Evolutionary conservation across 2,797 vertebrate species (phyloP), one percentile per base, ranked within the genome.

Genomic region (Coreius guichenoti): DNA sequence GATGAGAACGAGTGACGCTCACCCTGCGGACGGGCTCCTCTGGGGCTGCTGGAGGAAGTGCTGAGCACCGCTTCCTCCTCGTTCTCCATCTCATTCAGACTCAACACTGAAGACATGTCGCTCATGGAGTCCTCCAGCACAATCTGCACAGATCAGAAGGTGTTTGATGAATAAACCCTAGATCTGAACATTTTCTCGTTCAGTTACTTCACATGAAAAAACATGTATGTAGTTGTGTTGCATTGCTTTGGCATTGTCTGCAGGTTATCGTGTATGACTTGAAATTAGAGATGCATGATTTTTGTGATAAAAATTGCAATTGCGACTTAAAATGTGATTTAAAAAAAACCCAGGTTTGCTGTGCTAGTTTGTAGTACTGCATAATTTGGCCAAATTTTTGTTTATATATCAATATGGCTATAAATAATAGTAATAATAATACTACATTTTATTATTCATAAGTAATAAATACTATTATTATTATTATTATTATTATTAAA

Each of bases 81-180:
- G 82, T 90, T 90, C 16, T 94, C 95, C 3, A 91, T 90, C 54
- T 93, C 93, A 85, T 90, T 93, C 58, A 73, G 80, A 36, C 92
- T 93, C 36, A 89, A 80, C 51, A 86, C 90, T 1, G 93, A 94
- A 39, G 93, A 90, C 80, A 90, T 92, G 87, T 92, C 93, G 90
- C 92, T 93, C 87, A 89, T 69, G 47, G 93, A 93, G 84, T 94
- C 91, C 8, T 88, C 74, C 51, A 89, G 17, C 70, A 88, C 88
- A 58, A 87, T 74, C 95, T 95, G 89, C 83, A 86, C 56, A 56
- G 13, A 82, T 81, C 21, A 16, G 8, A 36, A 74, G 26, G 2
- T 1, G 51, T 63, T 26, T 39, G 7, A 67, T 69, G 13, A n/a
- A 51, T 14, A 47, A 16, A 51, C 5, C 8, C 6, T 0, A 16